Conservation (phyloP, 2,113 vertebrate species). For the Microtus oregoni region DNA sequence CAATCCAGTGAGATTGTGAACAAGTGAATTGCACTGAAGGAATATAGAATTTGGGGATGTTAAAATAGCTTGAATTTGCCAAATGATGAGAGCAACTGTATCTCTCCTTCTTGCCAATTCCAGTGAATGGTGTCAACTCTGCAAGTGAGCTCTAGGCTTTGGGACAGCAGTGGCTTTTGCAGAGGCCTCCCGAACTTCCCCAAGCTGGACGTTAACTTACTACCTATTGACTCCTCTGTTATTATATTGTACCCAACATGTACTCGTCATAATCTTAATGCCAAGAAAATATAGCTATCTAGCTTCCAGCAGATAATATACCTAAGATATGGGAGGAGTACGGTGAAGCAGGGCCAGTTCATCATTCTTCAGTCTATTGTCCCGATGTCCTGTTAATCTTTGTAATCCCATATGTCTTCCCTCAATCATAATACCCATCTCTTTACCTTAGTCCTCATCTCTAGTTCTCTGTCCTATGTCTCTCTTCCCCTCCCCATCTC, state of each 20-base stretch:
- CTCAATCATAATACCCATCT: neutral
- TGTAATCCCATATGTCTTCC: slow-evolving; percentile 42
- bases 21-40: neutral
- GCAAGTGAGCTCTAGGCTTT: neutral
- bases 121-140: neutral
- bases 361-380: slow-evolving; percentile 49
- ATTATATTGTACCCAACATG: neutral
- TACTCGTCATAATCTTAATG: neutral
- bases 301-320: slow-evolving; percentile 23
- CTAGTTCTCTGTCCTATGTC: neutral
- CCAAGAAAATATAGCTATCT: neutral
- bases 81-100: neutral
- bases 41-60: slow-evolving; percentile 36
- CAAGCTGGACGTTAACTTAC: neutral
- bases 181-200: neutral
- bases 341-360: neutral
- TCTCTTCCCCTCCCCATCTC: neutral
- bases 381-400: slow-evolving; percentile 21
- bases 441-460: neutral
- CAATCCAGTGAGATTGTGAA: neutral
- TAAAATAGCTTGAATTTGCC: slow-evolving; percentile 50
- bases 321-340: slow-evolving; percentile 21
- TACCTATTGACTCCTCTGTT: neutral
- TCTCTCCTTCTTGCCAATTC: neutral
- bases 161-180: neutral